Evolutionary conservation across 2,113 vertebrate genomes (phyloP), one percentile per base, ranked within the genome.

Genomic region (Prunella fulvescens): DNA sequence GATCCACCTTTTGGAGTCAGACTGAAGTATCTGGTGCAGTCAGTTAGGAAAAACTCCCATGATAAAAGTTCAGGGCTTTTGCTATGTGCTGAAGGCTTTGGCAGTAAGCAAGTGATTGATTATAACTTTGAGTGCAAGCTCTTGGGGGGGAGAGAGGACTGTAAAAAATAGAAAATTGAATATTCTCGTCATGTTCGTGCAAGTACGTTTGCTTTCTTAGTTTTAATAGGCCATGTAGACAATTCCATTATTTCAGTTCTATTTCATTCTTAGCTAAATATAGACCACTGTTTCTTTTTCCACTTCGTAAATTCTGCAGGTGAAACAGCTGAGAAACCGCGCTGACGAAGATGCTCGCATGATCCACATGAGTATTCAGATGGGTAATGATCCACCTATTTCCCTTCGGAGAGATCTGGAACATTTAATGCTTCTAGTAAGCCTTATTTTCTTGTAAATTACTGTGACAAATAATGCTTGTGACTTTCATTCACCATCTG

Each of bases 321-420:
- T 99, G 86, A 99, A 99, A 79, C 99, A 99, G 79, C 97, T 99
- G 82, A 98, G 99, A 87, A 99, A 99, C 90, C 98, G 99, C 60
- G 99, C 99, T 4, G 99, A 99, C 92, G 99, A 99, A 93, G 99
- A 99, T 78, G 99, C 99, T 84, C 98, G 99, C 44, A 98, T 99
- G 95, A 98, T 99, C 89, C 99, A 99, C 95, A 99, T 99, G 99
- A 99, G 99, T 18, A 92, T 99, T 83, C 99, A 99, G 97, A 99
- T 99, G 99, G 99, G 99, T 42, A 98, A 98, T 1, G 99, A 99
- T 65, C 98, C 98, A 33, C 99, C 99, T 17, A 97, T 99, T 25
- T 98, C 98, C 1, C 81, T 99, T 64, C 98, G 99, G 35, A 98
- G 98, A 86, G 99, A 99, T 94, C 97, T 99, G 56, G 99, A 99